These are phyloP conservation scores for Erpornis zantholeuca DNA, from an alignment of 2,113 vertebrate species.

Conservation along the genomic window DNA sequence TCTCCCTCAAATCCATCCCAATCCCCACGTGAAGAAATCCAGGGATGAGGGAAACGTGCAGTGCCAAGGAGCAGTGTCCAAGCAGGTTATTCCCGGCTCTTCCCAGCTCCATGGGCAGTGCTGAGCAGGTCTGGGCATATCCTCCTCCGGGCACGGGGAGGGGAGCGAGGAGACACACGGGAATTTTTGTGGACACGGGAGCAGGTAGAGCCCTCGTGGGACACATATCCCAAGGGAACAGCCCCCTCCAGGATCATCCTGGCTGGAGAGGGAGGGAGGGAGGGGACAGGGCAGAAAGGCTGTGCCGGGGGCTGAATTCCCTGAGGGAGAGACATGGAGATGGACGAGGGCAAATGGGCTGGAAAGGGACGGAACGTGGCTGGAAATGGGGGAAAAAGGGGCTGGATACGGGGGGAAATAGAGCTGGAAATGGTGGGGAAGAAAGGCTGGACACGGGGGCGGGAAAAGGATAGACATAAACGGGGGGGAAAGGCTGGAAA, in stretches of 20 bases:
- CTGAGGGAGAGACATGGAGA: too few species aligned
- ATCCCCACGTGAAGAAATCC: background rate
- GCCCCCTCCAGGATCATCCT: background rate
- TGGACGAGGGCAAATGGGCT: background rate
- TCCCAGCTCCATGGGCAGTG: background rate
- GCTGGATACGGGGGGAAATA: background rate
- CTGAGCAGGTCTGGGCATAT: background rate
- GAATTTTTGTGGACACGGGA: background rate
- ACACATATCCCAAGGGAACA: background rate
- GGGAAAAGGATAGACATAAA: too few species aligned
- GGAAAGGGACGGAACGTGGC: background rate
- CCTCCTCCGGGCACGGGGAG: background rate
- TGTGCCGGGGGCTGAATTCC: background rate
- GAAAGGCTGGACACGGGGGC: background rate
- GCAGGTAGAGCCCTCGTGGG: background rate
- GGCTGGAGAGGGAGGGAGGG: background rate
- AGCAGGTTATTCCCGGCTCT: background rate
- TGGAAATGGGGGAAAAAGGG: background rate
- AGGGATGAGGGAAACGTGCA: background rate
- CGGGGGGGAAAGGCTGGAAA: background rate
- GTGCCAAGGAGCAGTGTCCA: background rate
- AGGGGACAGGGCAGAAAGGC: background rate
- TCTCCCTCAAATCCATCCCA: background rate
- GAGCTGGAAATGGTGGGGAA: background rate
- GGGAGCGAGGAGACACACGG: background rate